Evolutionary conservation across 2,113 vertebrate species (phyloP).

Genomic region (Ictalurus furcatus): DNA sequence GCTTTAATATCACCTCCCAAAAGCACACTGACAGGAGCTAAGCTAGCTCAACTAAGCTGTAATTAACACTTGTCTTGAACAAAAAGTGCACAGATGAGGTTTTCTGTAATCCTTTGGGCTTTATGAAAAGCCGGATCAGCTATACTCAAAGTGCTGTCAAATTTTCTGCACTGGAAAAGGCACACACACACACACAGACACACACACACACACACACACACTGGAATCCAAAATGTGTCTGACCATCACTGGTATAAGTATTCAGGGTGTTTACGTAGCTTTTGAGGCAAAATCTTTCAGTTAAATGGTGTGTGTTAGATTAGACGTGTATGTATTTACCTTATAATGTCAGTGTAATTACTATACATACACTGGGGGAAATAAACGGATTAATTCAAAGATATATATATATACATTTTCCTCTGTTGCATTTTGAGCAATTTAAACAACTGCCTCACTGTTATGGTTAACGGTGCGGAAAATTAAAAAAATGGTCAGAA

Average conservation of each 20-base stretch:
- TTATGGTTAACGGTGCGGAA: neutral
- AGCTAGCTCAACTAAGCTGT: constrained; percentile 13
- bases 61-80: constrained; percentile 18
- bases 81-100: neutral
- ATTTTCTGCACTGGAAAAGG: neutral
- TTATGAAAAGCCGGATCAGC: neutral
- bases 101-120: neutral
- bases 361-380: neutral
- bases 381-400: neutral
- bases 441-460: neutral
- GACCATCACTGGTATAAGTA: neutral
- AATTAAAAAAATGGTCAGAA: neutral
- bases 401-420: neutral
- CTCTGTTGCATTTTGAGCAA: neutral
- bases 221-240: neutral
- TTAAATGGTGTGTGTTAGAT: neutral
- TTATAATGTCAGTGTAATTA: neutral
- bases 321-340: neutral
- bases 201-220: constrained; percentile 1
- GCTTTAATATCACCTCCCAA: neutral
- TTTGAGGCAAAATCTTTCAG: neutral
- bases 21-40: neutral
- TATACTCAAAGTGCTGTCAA: neutral
- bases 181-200: neutral
- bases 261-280: neutral